phyloP scores from a whole-genome alignment of 2,888 invertebrate genomes.

The Leptopilina drosophilae region DNA sequence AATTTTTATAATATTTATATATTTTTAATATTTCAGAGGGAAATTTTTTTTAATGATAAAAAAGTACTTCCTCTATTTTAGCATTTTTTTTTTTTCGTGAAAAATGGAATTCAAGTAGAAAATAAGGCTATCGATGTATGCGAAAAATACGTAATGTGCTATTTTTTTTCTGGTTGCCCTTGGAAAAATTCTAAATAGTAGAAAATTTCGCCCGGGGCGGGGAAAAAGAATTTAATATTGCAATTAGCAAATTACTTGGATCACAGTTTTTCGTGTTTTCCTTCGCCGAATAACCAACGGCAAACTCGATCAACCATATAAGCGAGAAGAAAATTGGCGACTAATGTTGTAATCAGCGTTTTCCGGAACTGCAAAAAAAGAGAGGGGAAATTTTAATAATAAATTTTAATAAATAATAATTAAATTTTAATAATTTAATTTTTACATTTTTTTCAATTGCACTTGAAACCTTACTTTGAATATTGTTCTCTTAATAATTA shows the following conservation, averaged over 20 bases:
- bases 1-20: too few species aligned
- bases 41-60: too few species aligned
- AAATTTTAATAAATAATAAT: too few species aligned
- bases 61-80: neutral
- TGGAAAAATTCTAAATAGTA: too few species aligned
- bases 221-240: slow-evolving; percentile 24
- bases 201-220: too few species aligned
- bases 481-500: too few species aligned
- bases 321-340: slow-evolving; percentile 91
- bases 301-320: slow-evolving; percentile 91
- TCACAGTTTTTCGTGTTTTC: slow-evolving; percentile 78
- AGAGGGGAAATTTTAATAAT: slow-evolving; percentile 21
- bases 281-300: slow-evolving; percentile 92
- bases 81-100: neutral
- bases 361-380: slow-evolving; percentile 88
- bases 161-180: neutral
- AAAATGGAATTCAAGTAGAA: slow-evolving; percentile 51
- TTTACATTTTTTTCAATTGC: too few species aligned
- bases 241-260: slow-evolving; percentile 54
- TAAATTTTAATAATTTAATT: too few species aligned
- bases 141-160: slow-evolving; percentile 45
- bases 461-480: too few species aligned
- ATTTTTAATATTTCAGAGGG: too few species aligned
- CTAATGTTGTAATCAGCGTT: slow-evolving; percentile 88
- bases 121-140: slow-evolving; percentile 56